Evolutionary conservation across 1,140 invertebrate genomes (phyloP), one percentile per base, ranked within the genome.

Genomic region (Carposina sasakii): DNA sequence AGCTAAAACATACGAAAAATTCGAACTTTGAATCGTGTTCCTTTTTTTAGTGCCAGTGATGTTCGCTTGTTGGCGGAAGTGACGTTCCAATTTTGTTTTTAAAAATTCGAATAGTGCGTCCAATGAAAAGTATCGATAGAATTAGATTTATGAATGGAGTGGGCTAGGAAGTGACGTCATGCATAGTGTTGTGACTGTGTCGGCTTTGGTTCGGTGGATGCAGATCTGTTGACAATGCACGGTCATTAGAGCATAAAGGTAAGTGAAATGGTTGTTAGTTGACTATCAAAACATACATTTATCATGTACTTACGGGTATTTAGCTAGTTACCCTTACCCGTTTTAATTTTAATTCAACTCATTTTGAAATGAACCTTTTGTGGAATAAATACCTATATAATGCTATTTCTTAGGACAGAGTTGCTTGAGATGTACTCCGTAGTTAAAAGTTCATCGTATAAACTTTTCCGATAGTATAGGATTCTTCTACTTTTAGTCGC

Each of bases 181-280:
- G 79, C 51, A 51, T 81, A 81, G 76, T 79, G 77, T 72, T 81
- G 76, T 77, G 76, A 65, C 64, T 67, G 66, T 61, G 54, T 52
- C 56, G 55, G 59, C 36, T 17, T 56, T 55, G 54, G 52, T 51
- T 54, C 55, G 58, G 63, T 66, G 71, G 67, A 64, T 56, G 67
- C 55, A 47, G 43, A 61, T 73, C 73, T 70, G 69, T 68, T 76
- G 74, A 83, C 79, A 76, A 81, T 81, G 79, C 58, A 63, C 55
- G 63, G 63, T 73, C 74, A 79, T 81, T 83, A 83, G 74, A 79
- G 60, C 64, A 54, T 65, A 75, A 77, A 83, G 79, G 79, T 83
- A 66, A 82, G 78, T 77, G 57, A 52, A 65, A 63, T 63, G 61
- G 63, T 48, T 57, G 33, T 52, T 50, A n/a, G n/a, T n/a, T n/a